phyloP scores from a whole-genome alignment of 2,888 invertebrate species.

The Mactromeris polynyma region DNA sequence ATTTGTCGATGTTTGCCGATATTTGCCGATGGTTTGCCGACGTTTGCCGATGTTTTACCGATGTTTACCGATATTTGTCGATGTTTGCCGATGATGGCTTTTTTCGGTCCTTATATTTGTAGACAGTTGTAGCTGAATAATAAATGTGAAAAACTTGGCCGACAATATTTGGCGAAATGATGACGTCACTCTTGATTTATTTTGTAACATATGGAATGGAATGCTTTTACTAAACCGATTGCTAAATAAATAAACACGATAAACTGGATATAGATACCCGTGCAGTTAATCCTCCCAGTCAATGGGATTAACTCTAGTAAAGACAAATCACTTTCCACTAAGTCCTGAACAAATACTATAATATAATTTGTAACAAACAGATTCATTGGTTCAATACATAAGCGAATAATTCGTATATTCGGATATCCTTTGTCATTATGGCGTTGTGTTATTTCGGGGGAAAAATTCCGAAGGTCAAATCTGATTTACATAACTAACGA shows the following conservation, averaged over 20 bases:
- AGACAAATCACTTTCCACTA: neutral
- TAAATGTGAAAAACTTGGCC: neutral
- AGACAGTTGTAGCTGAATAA: neutral
- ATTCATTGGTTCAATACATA: neutral
- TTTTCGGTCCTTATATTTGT: too few relatives aligned
- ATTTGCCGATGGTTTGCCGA: neutral
- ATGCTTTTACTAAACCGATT: neutral
- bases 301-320: neutral
- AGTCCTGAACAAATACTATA: neutral
- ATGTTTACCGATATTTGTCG: neutral
- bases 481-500: neutral
- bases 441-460: neutral
- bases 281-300: neutral
- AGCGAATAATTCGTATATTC: neutral
- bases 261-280: neutral
- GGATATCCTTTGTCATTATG: constrained; percentile 6
- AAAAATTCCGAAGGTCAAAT: neutral
- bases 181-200: neutral
- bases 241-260: neutral
- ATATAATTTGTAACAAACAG: neutral
- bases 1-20: too few relatives aligned
- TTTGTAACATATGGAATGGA: neutral
- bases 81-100: neutral
- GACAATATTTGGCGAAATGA: neutral
- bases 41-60: neutral